Evolutionary conservation across 2,797 vertebrate species (phyloP).

Genomic region (Argentina silus): DNA sequence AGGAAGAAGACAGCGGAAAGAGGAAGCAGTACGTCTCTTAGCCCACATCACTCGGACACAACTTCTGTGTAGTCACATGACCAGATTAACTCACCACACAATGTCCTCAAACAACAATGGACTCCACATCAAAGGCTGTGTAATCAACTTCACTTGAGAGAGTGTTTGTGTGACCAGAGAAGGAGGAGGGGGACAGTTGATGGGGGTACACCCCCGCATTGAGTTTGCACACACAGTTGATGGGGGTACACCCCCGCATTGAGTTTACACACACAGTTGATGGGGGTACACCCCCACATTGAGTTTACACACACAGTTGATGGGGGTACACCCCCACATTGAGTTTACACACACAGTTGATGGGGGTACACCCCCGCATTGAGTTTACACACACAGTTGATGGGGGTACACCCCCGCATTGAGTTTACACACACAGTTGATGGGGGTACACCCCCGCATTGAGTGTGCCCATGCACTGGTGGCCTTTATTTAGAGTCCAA

Average conservation of each 20-base stretch:
- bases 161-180: slow-evolving; percentile 37
- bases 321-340: slow-evolving; percentile 29
- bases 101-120: no score
- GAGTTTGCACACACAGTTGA: background rate
- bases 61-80: background rate
- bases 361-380: slow-evolving; percentile 29
- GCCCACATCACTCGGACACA: no score
- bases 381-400: no score
- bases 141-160: background rate
- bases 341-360: no score
- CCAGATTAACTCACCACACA: no score
- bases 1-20: no score
- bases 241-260: no score
- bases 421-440: no score
- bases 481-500: slow-evolving; percentile 67
- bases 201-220: slow-evolving; percentile 22
- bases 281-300: slow-evolving; percentile 29
- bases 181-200: slow-evolving; percentile 17
- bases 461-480: background rate
- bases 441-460: no score
- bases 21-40: no score
- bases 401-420: slow-evolving; percentile 29
- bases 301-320: no score
- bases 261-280: no score
- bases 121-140: background rate